Percentiles rank a stretch among this genome's conserved stretches.
Conservation (phyloP, 2,888 invertebrate species). For the Portevinia maculata region DNA sequence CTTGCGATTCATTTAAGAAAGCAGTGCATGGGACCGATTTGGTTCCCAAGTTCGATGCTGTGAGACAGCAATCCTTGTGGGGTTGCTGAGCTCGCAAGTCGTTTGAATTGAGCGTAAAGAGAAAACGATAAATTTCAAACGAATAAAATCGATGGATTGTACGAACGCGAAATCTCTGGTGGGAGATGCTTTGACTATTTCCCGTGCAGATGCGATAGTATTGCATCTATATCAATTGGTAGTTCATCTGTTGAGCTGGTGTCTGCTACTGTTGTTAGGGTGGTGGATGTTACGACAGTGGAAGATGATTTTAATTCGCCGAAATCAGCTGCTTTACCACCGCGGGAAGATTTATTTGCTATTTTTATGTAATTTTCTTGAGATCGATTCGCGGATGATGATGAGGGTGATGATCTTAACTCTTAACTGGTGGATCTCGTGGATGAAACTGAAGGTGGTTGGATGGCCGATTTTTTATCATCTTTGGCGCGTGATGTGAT, state of each 20-base stretch:
- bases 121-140: no score
- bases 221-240: constrained; percentile 80
- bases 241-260: constrained; percentile 57
- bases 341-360: constrained; percentile 18
- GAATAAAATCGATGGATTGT: no score
- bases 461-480: constrained; percentile 19
- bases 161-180: no score
- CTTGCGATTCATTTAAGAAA: no score
- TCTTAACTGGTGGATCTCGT: constrained; percentile 26
- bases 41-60: no score
- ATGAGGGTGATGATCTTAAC: constrained; percentile 1
- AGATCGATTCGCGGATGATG: constrained; percentile 26
- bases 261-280: constrained; percentile 19
- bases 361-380: constrained; percentile 30
- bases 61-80: no score
- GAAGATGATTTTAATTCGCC: constrained; percentile 43
- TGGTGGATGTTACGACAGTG: constrained; percentile 38
- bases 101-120: no score
- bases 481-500: constrained; percentile 29
- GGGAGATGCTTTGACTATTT: constrained; percentile 4
- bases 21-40: no score
- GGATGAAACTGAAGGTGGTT: constrained; percentile 28
- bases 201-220: constrained; percentile 82
- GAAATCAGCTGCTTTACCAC: constrained; percentile 5
- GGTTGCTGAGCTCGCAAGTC: no score